A percentile compares a stretch with the other conserved stretches of the same genome.
These are phyloP conservation scores for Caerostris extrusa DNA, from an alignment of 1,140 invertebrate genomes.

Conservation along the genomic window DNA sequence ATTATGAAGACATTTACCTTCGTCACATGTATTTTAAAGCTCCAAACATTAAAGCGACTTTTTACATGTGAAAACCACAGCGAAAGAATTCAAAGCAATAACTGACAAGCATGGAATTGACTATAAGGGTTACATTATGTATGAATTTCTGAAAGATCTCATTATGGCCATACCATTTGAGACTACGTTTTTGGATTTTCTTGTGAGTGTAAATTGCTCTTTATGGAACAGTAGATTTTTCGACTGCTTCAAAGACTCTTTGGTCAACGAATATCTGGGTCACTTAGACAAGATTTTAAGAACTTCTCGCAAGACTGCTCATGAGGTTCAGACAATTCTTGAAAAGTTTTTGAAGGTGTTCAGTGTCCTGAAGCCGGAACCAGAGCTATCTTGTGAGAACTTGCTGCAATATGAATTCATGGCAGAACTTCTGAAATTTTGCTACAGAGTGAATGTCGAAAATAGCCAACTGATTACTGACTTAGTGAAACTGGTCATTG, in stretches of 20 bases:
- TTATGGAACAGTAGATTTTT: constrained; percentile 3
- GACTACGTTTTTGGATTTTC: not conserved
- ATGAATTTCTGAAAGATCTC: constrained; percentile 18
- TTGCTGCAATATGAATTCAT: constrained; percentile 42
- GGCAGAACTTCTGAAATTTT: constrained; percentile 30
- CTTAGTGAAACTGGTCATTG: constrained; percentile 22
- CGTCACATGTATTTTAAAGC: not conserved
- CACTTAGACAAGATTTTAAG: not conserved
- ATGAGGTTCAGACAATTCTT: not conserved
- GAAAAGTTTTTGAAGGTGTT: constrained; percentile 14
- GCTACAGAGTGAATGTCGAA: constrained; percentile 8
- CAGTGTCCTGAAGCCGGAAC: not conserved
- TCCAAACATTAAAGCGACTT: not conserved
- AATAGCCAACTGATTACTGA: not conserved
- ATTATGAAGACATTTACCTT: constrained; percentile 1
- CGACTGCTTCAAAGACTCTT: not conserved
- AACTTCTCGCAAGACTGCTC: not conserved
- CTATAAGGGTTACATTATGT: not conserved
- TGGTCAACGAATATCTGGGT: constrained; percentile 30
- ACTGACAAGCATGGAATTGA: constrained; percentile 50
- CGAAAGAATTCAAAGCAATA: not conserved
- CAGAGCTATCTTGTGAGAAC: not conserved
- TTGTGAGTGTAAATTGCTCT: not conserved
- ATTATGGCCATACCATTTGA: not conserved
- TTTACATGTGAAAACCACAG: not conserved